phyloP scores from a whole-genome alignment of 2,113 vertebrate species.

The Clarias macrocephalus region DNA sequence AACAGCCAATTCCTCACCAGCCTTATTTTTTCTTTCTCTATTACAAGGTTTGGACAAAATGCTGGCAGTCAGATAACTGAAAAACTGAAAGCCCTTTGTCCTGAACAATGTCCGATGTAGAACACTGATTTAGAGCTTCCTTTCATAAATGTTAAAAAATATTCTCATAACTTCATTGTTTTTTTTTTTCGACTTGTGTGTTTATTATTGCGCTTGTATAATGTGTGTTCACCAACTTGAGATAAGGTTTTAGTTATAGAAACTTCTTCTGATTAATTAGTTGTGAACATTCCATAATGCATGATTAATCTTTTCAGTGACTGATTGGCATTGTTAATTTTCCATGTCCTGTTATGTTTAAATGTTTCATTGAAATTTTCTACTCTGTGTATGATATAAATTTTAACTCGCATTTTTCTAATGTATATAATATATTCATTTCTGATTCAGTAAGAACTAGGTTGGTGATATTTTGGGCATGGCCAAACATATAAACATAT shows the following conservation, averaged over 20 bases:
- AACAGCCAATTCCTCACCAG: not conserved
- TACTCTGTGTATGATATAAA: not conserved
- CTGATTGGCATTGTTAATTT: not conserved
- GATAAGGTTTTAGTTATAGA: not conserved
- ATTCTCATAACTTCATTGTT: not conserved
- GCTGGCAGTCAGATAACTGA: not conserved
- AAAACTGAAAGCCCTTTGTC: not conserved
- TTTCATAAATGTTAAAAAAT: not conserved
- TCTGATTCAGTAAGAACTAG: not conserved
- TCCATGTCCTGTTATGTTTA: not conserved
- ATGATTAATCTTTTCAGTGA: not conserved
- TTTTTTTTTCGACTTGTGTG: not conserved
- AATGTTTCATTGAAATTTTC: not conserved
- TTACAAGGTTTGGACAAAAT: not conserved
- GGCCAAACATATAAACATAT: not conserved
- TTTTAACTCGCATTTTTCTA: not conserved
- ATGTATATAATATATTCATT: not conserved
- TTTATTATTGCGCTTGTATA: not conserved
- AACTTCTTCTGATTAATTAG: not conserved
- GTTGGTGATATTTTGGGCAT: not conserved
- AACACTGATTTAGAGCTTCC: not conserved
- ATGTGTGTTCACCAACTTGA: not conserved
- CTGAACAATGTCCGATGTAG: not conserved
- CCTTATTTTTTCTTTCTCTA: not conserved
- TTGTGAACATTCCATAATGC: not conserved